These are phyloP conservation scores for Thermophis baileyi DNA, from an alignment of 2,113 vertebrate species.

Conservation along the genomic window DNA sequence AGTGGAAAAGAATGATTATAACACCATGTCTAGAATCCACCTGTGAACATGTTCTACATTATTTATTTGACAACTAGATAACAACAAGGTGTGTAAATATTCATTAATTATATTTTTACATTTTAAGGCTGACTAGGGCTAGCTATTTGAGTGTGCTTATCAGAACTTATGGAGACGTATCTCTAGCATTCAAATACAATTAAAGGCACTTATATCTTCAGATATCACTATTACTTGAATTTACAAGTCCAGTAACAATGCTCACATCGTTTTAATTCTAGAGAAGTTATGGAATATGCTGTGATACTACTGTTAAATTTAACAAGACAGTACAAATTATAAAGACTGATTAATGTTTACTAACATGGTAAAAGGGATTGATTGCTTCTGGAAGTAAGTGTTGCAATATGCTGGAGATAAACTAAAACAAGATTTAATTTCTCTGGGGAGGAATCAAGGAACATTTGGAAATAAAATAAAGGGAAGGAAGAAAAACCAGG, in stretches of 20 bases:
- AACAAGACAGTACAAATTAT: slow-evolving; percentile 32
- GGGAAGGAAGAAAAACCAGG: slow-evolving; percentile 19
- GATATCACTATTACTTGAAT: not conserved
- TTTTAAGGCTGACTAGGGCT: slow-evolving; percentile 66
- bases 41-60: slow-evolving; percentile 2
- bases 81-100: not conserved
- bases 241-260: slow-evolving; percentile 26
- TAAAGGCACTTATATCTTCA: slow-evolving; percentile 37
- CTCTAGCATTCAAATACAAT: slow-evolving; percentile 37
- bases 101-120: slow-evolving; percentile 18
- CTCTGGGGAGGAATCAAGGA: slow-evolving; percentile 17
- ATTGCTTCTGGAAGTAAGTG: slow-evolving; percentile 31
- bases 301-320: slow-evolving; percentile 28
- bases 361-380: slow-evolving; percentile 43
- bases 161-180: slow-evolving; percentile 38
- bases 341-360: slow-evolving; percentile 34
- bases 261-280: slow-evolving; percentile 36
- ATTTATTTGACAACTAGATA: slow-evolving; percentile 7
- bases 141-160: slow-evolving; percentile 19
- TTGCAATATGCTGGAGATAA: slow-evolving; percentile 7
- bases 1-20: slow-evolving; percentile 8
- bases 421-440: slow-evolving; percentile 20
- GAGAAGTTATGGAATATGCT: slow-evolving; percentile 17
- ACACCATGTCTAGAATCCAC: slow-evolving; percentile 2
- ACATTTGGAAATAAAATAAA: not conserved